These are phyloP conservation scores for Boulengeromyrus knoepffleri DNA, from an alignment of 2,113 vertebrate species.

Conservation along the genomic window DNA sequence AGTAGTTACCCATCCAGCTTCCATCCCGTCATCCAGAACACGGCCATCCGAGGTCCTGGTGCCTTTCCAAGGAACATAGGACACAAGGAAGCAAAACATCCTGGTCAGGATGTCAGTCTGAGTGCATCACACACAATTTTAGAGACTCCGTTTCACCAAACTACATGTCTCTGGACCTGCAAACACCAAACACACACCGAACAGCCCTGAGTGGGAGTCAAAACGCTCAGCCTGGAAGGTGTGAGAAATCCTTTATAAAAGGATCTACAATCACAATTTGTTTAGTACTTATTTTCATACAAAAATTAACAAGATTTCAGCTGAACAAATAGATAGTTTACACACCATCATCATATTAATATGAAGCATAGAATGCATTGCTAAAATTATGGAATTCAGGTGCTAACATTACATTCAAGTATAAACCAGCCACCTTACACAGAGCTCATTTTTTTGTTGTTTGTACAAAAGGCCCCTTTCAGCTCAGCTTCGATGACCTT, in stretches of 20 bases:
- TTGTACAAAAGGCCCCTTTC: neutral
- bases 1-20: neutral
- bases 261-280: neutral
- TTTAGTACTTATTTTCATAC: neutral
- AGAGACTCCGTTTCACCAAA: neutral
- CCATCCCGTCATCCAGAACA: neutral
- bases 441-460: neutral
- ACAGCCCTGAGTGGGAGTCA: neutral
- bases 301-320: neutral
- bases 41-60: neutral
- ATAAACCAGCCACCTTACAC: neutral
- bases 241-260: neutral
- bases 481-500: slow-evolving; percentile 4
- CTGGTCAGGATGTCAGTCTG: neutral
- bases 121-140: neutral
- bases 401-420: neutral
- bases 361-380: neutral
- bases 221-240: neutral
- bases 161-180: neutral
- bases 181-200: neutral
- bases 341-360: no score
- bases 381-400: neutral
- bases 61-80: neutral
- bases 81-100: neutral
- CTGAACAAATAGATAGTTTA: neutral